Evolutionary conservation across 2,888 invertebrate species (phyloP).

Genomic region (Plusia festucae): DNA sequence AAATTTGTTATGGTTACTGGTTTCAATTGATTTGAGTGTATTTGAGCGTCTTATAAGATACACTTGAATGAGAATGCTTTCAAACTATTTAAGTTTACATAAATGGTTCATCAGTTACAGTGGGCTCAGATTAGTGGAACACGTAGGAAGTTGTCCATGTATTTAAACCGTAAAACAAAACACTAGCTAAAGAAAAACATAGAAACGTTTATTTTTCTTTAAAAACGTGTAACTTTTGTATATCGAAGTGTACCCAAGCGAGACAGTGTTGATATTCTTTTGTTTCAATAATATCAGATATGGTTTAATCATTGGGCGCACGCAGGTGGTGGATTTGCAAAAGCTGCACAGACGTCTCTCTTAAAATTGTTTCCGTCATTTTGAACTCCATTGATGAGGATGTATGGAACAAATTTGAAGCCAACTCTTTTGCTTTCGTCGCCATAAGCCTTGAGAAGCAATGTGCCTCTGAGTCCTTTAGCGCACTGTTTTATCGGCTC

Average conservation of each 20-base stretch:
- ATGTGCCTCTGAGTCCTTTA: conserved; percentile 61
- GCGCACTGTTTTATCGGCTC: conserved; percentile 70
- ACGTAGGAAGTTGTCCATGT: not conserved
- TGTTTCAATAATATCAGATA: not conserved
- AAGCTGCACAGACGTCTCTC: conserved; percentile 66
- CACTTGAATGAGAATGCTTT: not conserved
- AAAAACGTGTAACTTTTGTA: not conserved
- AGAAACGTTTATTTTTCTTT: conserved; percentile 12
- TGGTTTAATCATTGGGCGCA: conserved; percentile 39
- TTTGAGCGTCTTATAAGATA: not conserved
- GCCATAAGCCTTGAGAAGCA: conserved; percentile 65
- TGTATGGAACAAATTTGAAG: conserved; percentile 63
- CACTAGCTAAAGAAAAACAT: conserved; percentile 1
- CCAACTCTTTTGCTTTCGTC: conserved; percentile 61
- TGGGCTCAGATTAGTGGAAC: conserved; percentile 7
- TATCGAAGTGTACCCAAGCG: not conserved
- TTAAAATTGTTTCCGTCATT: conserved; percentile 58
- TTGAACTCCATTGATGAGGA: conserved; percentile 66
- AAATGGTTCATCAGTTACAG: conserved; percentile 6
- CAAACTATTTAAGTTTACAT: conserved; percentile 1
- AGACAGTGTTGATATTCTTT: not conserved
- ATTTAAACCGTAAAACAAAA: conserved; percentile 16
- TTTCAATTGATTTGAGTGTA: not conserved
- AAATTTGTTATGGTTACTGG: too few species aligned
- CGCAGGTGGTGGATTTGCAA: conserved; percentile 64